A percentile compares a stretch with the other conserved stretches of the same genome.
These are phyloP conservation scores for Abramis brama DNA, from an alignment of 2,113 vertebrate species.

Conservation along the genomic window DNA sequence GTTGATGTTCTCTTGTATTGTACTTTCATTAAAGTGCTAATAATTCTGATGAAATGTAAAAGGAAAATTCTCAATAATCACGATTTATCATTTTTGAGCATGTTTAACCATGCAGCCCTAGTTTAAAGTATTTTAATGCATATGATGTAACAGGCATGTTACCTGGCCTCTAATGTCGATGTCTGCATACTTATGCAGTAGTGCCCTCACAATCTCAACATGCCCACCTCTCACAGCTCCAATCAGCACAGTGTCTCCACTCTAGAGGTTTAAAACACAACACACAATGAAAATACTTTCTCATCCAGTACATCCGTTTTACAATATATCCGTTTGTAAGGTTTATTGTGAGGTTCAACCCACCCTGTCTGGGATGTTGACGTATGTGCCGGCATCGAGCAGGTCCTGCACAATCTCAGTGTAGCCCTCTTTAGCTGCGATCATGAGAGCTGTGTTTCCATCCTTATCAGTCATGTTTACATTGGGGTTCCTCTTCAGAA, in stretches of 20 bases:
- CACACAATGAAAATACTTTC: background rate
- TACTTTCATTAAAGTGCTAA: background rate
- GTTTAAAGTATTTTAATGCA: background rate
- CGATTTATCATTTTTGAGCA: too few species aligned
- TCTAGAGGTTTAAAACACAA: slow-evolving; percentile 71
- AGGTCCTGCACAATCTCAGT: slow-evolving; percentile 96
- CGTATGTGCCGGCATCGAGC: slow-evolving; percentile 93
- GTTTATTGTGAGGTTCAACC: slow-evolving; percentile 45
- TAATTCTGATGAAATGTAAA: background rate
- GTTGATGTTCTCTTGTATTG: too few species aligned
- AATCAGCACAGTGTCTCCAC: slow-evolving; percentile 95
- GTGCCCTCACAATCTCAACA: slow-evolving; percentile 93
- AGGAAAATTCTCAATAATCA: background rate
- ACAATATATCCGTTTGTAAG: background rate
- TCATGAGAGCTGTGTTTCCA: slow-evolving; percentile 96
- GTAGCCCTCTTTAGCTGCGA: slow-evolving; percentile 94
- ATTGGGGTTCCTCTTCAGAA: slow-evolving; percentile 94
- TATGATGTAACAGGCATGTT: slow-evolving; percentile 20
- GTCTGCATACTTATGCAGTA: slow-evolving; percentile 96
- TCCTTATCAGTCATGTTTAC: slow-evolving; percentile 98
- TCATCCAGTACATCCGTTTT: background rate
- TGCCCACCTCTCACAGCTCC: slow-evolving; percentile 96
- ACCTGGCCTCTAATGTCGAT: slow-evolving; percentile 98
- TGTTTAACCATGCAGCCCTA: background rate
- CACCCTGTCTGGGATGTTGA: slow-evolving; percentile 97